Conservation (phyloP, 2,113 vertebrate genomes). For the Planiliza haematocheilus region DNA sequence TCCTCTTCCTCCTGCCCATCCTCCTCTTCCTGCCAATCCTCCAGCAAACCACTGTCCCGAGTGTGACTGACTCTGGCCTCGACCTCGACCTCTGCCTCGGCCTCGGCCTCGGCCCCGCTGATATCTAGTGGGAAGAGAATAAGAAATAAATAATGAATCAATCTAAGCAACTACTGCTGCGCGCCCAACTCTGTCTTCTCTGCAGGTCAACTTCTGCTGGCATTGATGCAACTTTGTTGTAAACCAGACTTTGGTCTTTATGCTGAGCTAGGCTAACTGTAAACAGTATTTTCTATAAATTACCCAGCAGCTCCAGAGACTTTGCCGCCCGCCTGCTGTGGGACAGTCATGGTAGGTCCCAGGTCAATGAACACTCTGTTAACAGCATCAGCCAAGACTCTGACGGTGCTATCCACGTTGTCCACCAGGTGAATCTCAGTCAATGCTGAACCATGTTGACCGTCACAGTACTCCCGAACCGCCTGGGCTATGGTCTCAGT, state of each 20-base stretch:
- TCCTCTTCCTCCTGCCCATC: no score
- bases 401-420: constrained; percentile 49
- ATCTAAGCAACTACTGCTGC: no score
- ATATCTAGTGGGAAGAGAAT: no score
- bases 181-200: no score
- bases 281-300: neutral
- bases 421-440: constrained; percentile 86
- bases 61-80: neutral
- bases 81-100: no score
- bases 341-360: constrained; percentile 40
- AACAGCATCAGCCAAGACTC: constrained; percentile 75
- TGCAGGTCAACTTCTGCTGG: no score
- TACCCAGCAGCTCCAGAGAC: neutral
- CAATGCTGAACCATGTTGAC: constrained; percentile 50
- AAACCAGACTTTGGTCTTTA: no score
- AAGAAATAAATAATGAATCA: no score
- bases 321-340: neutral
- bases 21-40: no score
- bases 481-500: constrained; percentile 78
- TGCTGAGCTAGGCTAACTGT: no score
- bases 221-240: no score
- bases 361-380: constrained; percentile 71
- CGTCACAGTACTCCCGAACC: constrained; percentile 79
- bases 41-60: no score
- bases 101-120: constrained; percentile 8